Evolutionary conservation across 2,113 vertebrate species (phyloP), one percentile per base, ranked within the genome.

Genomic region (Fukomys damarensis): DNA sequence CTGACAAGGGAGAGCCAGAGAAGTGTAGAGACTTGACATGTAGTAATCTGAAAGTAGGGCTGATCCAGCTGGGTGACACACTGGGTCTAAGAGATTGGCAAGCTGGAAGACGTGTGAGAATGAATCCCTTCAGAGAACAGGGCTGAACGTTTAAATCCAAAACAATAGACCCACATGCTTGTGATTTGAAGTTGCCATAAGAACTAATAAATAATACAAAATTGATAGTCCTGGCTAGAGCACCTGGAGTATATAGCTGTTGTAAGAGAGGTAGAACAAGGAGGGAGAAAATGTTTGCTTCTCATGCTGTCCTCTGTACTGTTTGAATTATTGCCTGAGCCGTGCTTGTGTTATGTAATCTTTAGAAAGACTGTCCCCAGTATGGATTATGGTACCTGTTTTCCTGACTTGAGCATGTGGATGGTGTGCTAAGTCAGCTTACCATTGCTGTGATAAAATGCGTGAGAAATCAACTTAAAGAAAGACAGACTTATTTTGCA

Each of bases 281-380:
- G 43, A 17, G 5, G 1, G 5, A 26, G 52, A 38, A 54, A 9
- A 38, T 22, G 77, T n/a, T 59, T n/a, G n/a, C 28, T 52, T 80
- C 95, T 86, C 66, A 65, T n/a, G 17, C 5, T 84, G 7, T 66
- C 61, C 26, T 82, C 49, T 80, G 14, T n/a, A 52, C 30, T 66
- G 7, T 91, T 54, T 43, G 22, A 66, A 79, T 89, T 86, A 81
- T 92, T 81, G 83, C 86, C 85, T 59, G 85, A 96, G 68, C 32
- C 38, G 38, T n/a, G 30, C 32, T 52, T 58, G 28, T 38, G 46
- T 72, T 89, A 82, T n/a, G 61, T 68, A 61, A 41, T 46, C 86
- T 90, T 91, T 56, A 14, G 10, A 80, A 86, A 97, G 19, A 7
- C 89, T 96, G 41, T 52, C 61, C 24, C 28, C 24, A 24, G 35